Base-by-base conservation (phyloP, 2,888 invertebrate species). In the Andricus curvator region DNA sequence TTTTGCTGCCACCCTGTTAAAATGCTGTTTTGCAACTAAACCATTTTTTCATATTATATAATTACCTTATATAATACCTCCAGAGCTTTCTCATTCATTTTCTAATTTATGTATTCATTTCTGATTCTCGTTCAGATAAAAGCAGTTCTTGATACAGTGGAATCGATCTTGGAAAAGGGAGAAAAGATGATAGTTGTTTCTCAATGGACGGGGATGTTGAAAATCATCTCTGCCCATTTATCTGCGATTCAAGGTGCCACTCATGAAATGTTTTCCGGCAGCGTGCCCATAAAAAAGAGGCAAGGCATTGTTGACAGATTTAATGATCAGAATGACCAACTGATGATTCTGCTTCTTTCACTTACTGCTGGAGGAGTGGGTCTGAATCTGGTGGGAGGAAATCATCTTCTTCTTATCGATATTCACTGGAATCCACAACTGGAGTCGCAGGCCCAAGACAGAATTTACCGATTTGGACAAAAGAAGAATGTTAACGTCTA, bases 391-490 rank as follows among this genome's bases (percentile, higher is more conserved):
- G 94, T 97, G 80, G 99, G 99, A 3, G 99, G 96, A 0, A 98
- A 97, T 94, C 98, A 99, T 92, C 94, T 99, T 70, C 94, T 99
- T 48, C 93, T 99, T 51, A 93, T 98, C 33, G 99, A 99, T 93
- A 95, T 98, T 78, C 99, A 99, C 93, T 99, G 99, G 98, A 99
- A 99, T 94, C 99, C 99, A 0, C 98, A 99, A 89, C 93, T 99
- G 68, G 99, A 99, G 93, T 95, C 96, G 66, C 99, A 99, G 93
- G 99, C 99, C 0, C 97, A 97, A 93, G 99, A 99, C 93, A 94
- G 99, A 82, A 96, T 99, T 83, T 98, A 98, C 93, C 94, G 99
- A 82, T 96, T 99, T 84, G 99, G 99, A 0, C 99, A 99, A 92
- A 95, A 93, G 74, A 97, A 96, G 89, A 93, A 95, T 86, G 98